Evolutionary conservation across 1,140 invertebrate species (phyloP).

Genomic region (Arctopsyche grandis): DNA sequence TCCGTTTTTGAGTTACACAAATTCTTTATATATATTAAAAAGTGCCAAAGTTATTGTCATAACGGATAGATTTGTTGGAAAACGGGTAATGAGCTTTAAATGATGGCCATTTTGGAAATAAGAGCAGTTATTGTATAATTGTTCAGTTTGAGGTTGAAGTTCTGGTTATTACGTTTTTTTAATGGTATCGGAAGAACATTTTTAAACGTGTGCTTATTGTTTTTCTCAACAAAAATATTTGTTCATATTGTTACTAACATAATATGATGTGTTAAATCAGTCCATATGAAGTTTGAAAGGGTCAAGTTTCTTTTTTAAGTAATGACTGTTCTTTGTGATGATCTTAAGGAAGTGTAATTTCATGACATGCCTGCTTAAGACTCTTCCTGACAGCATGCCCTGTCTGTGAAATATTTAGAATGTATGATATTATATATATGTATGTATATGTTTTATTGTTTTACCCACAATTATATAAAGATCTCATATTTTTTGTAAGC

Average conservation of each 20-base stretch:
- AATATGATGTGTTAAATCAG: too few species aligned
- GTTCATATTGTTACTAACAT: too few species aligned
- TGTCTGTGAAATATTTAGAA: constrained; percentile 2
- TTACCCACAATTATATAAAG: constrained; percentile 43
- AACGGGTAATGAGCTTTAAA: constrained; percentile 46
- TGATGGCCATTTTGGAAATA: constrained; percentile 22
- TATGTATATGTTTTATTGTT: not conserved
- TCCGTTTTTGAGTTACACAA: too few species aligned
- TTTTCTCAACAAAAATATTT: too few species aligned
- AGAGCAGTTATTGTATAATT: constrained; percentile 20
- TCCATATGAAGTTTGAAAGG: too few species aligned
- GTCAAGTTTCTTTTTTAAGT: not conserved
- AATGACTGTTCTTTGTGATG: constrained; percentile 31
- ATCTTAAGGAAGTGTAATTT: constrained; percentile 15
- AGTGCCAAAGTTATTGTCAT: constrained; percentile 47
- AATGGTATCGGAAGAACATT: not conserved
- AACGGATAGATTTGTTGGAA: constrained; percentile 35
- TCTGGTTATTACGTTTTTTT: not conserved
- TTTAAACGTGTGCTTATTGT: too few species aligned
- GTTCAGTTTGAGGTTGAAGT: not conserved
- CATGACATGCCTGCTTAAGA: constrained; percentile 44
- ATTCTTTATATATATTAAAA: not conserved
- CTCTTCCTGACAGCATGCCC: constrained; percentile 15
- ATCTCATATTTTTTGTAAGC: constrained; percentile 53
- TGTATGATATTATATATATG: not conserved